phyloP scores from a whole-genome alignment of 2,113 vertebrate genomes.

The Anser brachyrhynchus region DNA sequence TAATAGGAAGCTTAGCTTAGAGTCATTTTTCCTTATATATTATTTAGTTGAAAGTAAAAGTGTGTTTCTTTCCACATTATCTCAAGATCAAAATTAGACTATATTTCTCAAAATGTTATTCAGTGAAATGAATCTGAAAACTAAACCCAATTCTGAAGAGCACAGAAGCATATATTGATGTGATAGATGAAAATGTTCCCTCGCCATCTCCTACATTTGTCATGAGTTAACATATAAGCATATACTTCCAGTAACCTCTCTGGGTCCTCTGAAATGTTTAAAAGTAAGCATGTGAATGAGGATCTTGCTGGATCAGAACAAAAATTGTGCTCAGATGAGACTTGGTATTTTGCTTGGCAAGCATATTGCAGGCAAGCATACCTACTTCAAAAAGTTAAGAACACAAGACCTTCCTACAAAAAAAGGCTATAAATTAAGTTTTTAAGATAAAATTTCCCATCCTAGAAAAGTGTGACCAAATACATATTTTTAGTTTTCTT shows the following conservation, averaged over 20 bases:
- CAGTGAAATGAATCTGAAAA: background rate
- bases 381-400: background rate
- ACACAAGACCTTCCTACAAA: background rate
- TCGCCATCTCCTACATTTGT: rapidly evolving
- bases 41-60: background rate
- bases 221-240: background rate
- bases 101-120: background rate
- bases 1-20: background rate
- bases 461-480: background rate
- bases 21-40: background rate
- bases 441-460: background rate
- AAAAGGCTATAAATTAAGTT: background rate
- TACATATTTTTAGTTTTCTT: background rate
- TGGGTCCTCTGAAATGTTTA: background rate
- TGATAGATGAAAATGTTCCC: rapidly evolving
- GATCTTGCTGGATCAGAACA: background rate
- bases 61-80: background rate
- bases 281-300: background rate
- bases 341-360: background rate
- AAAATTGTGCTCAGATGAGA: background rate
- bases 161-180: background rate
- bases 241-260: background rate
- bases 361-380: rapidly evolving
- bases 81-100: background rate
- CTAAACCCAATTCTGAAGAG: background rate